These are phyloP conservation scores for Odontophorus gujanensis DNA, from an alignment of 2,113 vertebrate genomes.

Conservation along the genomic window DNA sequence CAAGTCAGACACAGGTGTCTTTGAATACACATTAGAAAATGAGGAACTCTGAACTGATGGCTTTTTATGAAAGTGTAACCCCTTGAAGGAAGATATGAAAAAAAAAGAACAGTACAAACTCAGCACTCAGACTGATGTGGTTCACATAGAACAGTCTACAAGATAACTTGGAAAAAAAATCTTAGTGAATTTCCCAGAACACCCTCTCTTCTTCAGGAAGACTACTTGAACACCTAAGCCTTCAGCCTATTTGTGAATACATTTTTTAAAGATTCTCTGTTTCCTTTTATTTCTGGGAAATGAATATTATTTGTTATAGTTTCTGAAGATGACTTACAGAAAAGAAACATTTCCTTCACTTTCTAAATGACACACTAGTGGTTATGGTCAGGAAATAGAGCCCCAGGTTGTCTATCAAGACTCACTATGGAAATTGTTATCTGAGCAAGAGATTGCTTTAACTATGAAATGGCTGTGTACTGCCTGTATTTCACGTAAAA, in stretches of 20 bases:
- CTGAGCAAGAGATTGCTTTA: neutral
- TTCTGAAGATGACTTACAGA: neutral
- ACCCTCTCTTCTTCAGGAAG: neutral
- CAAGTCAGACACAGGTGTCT: neutral
- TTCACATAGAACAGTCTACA: neutral
- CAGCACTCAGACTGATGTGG: neutral
- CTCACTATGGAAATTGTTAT: neutral
- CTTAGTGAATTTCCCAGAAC: neutral
- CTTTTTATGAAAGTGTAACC: neutral
- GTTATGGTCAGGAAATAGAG: conserved; percentile 19
- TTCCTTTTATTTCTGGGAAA: neutral
- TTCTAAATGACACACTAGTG: neutral
- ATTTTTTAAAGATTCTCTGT: neutral
- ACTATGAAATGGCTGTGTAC: neutral
- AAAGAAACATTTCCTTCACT: neutral
- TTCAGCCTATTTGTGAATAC: neutral
- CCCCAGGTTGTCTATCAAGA: neutral
- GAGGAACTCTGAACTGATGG: neutral
- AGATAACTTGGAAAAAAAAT: neutral
- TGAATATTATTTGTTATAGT: neutral
- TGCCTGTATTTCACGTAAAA: neutral
- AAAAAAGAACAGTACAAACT: neutral
- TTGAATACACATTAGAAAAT: conserved; percentile 6
- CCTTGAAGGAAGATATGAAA: neutral
- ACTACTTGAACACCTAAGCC: neutral